Evolutionary conservation across 2,113 vertebrate species (phyloP).

Genomic region (Athene cunicularia): DNA sequence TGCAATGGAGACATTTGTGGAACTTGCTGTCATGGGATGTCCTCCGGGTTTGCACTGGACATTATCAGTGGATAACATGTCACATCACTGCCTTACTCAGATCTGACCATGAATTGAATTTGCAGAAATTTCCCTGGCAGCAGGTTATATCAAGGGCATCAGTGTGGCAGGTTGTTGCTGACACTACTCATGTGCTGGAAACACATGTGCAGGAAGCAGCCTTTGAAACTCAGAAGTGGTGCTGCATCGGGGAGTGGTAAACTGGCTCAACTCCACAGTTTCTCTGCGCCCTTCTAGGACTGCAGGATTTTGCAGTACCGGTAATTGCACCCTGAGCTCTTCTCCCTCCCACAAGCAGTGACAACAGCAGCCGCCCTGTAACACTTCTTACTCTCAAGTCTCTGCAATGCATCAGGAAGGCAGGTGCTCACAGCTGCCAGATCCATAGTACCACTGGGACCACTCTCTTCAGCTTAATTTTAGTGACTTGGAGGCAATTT

Average conservation of each 20-base stretch:
- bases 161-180: not conserved
- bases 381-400: not conserved
- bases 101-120: not conserved
- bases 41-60: not conserved
- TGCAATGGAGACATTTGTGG: not conserved
- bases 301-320: conserved; percentile 34
- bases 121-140: not conserved
- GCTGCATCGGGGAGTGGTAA: not conserved
- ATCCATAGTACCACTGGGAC: conserved; percentile 21
- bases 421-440: conserved; percentile 50
- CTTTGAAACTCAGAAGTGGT: not conserved
- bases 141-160: not conserved
- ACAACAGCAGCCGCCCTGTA: not conserved
- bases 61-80: not conserved
- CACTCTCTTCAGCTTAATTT: conserved; percentile 58
- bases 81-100: not conserved
- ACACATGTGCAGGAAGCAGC: not conserved
- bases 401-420: conserved; percentile 63
- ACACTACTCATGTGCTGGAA: not conserved
- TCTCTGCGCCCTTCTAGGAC: not conserved
- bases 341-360: not conserved
- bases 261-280: not conserved
- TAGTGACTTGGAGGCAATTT: conserved; percentile 60
- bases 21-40: not conserved
- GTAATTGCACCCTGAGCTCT: not conserved